These are phyloP conservation scores for Acrocephalus scirpaceus DNA, from an alignment of 2,797 vertebrate genomes.

Conservation along the genomic window DNA sequence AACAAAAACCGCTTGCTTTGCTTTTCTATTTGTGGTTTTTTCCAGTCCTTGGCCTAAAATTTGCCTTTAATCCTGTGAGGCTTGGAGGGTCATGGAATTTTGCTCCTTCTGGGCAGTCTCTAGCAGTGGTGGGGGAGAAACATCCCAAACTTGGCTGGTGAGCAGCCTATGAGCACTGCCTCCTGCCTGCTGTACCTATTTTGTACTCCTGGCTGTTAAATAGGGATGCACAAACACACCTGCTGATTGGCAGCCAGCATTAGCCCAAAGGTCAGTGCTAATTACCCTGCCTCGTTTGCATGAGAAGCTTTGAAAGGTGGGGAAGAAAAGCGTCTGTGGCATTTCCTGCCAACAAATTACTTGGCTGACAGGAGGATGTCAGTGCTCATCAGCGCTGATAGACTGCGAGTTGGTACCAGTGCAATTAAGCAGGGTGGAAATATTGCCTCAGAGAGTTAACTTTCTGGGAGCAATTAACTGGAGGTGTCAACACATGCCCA, in stretches of 20 bases:
- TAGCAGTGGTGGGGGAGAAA: background rate
- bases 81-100: background rate
- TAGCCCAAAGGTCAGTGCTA: slow-evolving; percentile 68
- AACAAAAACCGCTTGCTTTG: accelerated
- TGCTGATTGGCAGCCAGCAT: slow-evolving; percentile 52
- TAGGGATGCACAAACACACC: background rate
- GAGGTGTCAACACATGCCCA: slow-evolving; percentile 25
- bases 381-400: slow-evolving; percentile 44
- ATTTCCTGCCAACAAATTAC: slow-evolving; percentile 70
- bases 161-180: background rate
- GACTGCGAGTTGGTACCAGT: slow-evolving; percentile 1
- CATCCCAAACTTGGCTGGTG: background rate
- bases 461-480: slow-evolving; percentile 62
- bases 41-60: background rate
- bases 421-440: slow-evolving; percentile 62
- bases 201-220: background rate
- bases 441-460: slow-evolving; percentile 48
- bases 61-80: background rate
- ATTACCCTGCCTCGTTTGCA: slow-evolving; percentile 68
- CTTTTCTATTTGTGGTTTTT: background rate
- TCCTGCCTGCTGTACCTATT: background rate
- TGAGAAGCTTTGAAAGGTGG: slow-evolving; percentile 63
- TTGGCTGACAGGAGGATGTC: slow-evolving; percentile 60
- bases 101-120: background rate
- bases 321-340: slow-evolving; percentile 61